phyloP scores from a whole-genome alignment of 2,888 invertebrate genomes.

The Bombyx huttoni region DNA sequence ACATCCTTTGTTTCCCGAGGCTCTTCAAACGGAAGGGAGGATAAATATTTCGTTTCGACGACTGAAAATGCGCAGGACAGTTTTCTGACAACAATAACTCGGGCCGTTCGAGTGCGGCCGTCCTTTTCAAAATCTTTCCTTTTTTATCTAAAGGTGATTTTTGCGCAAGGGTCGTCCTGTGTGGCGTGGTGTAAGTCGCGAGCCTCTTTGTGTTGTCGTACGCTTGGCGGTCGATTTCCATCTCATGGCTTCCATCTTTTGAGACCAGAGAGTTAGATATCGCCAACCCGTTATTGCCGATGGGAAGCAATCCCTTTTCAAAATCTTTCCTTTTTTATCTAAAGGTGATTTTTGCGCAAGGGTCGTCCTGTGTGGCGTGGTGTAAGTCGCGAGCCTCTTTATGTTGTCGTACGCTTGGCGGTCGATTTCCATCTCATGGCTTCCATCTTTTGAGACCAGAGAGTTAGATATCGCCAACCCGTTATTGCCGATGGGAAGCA shows the following conservation, averaged over 20 bases:
- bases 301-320: no score
- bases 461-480: no score
- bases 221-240: no score
- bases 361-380: conserved; percentile 7
- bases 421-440: no score
- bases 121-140: conserved; percentile 13
- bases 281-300: no score
- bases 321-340: conserved; percentile 19
- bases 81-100: conserved; percentile 17
- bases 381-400: neutral
- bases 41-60: conserved; percentile 17
- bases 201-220: neutral
- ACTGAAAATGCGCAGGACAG: conserved; percentile 17
- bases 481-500: no score
- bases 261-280: no score
- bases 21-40: neutral
- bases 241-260: no score
- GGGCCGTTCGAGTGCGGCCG: conserved; percentile 9
- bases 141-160: conserved; percentile 26
- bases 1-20: neutral
- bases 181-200: neutral
- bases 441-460: no score
- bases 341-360: conserved; percentile 21
- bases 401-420: no score
- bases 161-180: conserved; percentile 13